These are phyloP conservation scores for Agrotis ipsilon DNA, from an alignment of 2,888 invertebrate genomes.

Conservation along the genomic window DNA sequence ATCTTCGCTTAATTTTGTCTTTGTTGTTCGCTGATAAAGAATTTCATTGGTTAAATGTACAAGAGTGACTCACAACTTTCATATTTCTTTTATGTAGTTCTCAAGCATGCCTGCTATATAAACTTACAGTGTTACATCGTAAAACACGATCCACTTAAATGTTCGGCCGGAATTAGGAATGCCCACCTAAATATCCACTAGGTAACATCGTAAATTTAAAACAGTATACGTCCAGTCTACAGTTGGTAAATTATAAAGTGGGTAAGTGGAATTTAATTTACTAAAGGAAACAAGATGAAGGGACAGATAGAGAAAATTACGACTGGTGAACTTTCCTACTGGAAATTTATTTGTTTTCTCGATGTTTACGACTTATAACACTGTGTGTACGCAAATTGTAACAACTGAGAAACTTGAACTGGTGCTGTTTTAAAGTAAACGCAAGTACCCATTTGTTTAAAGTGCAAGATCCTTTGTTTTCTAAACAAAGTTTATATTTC, in stretches of 20 bases:
- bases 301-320: constrained; percentile 67
- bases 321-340: constrained; percentile 64
- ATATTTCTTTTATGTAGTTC: background rate
- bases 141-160: background rate
- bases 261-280: constrained; percentile 60
- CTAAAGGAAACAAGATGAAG: constrained; percentile 59
- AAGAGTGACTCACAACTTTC: background rate
- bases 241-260: constrained; percentile 34
- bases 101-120: background rate
- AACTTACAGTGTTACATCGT: background rate
- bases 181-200: background rate
- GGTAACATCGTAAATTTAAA: constrained; percentile 12
- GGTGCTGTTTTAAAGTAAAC: constrained; percentile 32
- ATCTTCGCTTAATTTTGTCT: background rate
- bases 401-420: constrained; percentile 37
- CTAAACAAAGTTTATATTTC: background rate
- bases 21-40: background rate
- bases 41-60: constrained; percentile 7
- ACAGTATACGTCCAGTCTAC: constrained; percentile 11
- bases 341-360: constrained; percentile 70
- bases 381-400: constrained; percentile 39
- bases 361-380: constrained; percentile 49
- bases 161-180: background rate
- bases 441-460: constrained; percentile 31
- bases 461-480: background rate